phyloP scores from a whole-genome alignment of 2,113 vertebrate genomes.

The Campylomormyrus numenius region DNA sequence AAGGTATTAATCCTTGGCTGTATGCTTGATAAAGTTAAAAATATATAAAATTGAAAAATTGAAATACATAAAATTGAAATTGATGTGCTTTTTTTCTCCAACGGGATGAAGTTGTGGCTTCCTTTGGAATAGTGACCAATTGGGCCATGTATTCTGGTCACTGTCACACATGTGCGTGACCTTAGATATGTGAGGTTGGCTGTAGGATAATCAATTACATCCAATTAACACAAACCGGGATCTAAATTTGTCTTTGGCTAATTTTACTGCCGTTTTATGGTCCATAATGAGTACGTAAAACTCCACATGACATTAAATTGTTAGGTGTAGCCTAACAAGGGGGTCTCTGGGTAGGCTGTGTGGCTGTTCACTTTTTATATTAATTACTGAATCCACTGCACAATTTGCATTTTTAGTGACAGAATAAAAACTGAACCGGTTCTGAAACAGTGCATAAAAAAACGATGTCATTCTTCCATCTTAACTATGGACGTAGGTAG shows the following conservation, averaged over 20 bases:
- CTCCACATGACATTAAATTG: background rate
- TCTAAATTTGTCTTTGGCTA: background rate
- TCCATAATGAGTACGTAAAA: background rate
- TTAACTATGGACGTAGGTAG: background rate
- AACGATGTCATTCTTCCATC: background rate
- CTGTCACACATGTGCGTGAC: background rate
- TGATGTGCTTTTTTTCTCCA: background rate
- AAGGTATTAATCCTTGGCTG: background rate
- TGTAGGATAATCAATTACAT: background rate
- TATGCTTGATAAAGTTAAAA: background rate
- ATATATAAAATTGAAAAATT: background rate
- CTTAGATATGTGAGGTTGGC: background rate
- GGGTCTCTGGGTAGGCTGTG: background rate
- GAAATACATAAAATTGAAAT: background rate
- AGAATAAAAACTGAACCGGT: background rate
- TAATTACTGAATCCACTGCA: background rate
- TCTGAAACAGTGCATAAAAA: background rate
- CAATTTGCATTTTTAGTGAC: background rate
- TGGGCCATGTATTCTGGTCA: background rate
- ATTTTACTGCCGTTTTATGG: background rate
- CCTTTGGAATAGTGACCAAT: background rate
- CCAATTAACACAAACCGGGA: background rate
- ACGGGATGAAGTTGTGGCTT: background rate
- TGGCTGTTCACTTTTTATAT: background rate
- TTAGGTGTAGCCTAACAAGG: background rate